These are phyloP conservation scores for Clivina fossor DNA, from an alignment of 2,888 invertebrate genomes.

Conservation along the genomic window DNA sequence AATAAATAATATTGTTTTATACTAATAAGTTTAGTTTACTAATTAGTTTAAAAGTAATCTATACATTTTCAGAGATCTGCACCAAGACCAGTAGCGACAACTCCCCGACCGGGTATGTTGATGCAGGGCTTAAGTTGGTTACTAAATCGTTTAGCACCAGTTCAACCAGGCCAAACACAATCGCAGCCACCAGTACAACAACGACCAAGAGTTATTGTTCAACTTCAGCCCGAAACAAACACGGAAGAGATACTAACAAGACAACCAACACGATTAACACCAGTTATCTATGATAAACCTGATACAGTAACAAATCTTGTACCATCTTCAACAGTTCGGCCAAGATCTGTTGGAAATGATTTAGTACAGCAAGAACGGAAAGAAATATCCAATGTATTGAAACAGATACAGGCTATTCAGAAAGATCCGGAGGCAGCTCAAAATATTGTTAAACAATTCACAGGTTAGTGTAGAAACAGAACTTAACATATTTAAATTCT, in stretches of 20 bases:
- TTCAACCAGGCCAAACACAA: constrained; percentile 29
- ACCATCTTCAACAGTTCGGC: constrained; percentile 15
- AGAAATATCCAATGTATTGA: constrained; percentile 47
- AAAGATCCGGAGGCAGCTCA: constrained; percentile 48
- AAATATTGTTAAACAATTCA: constrained; percentile 43
- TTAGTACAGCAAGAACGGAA: constrained; percentile 36
- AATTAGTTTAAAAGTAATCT: too few relatives aligned
- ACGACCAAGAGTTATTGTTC: background rate
- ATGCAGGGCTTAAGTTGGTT: constrained; percentile 52
- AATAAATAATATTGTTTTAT: too few relatives aligned
- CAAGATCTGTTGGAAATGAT: constrained; percentile 7
- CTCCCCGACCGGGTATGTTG: constrained; percentile 52
- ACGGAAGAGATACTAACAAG: constrained; percentile 45
- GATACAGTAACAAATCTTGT: constrained; percentile 19
- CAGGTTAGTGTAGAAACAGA: constrained; percentile 1
- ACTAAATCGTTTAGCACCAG: constrained; percentile 46
- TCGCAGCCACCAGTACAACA: background rate
- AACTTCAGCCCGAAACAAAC: constrained; percentile 4
- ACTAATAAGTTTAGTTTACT: too few relatives aligned
- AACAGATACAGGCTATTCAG: constrained; percentile 49
- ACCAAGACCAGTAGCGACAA: constrained; percentile 53
- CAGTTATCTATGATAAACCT: constrained; percentile 47
- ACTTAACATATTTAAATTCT: background rate
- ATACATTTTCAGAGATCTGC: constrained; percentile 44
- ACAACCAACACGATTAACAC: constrained; percentile 49